Conservation (phyloP, 2,797 vertebrate genomes). For the Cetoscarus ocellatus region DNA sequence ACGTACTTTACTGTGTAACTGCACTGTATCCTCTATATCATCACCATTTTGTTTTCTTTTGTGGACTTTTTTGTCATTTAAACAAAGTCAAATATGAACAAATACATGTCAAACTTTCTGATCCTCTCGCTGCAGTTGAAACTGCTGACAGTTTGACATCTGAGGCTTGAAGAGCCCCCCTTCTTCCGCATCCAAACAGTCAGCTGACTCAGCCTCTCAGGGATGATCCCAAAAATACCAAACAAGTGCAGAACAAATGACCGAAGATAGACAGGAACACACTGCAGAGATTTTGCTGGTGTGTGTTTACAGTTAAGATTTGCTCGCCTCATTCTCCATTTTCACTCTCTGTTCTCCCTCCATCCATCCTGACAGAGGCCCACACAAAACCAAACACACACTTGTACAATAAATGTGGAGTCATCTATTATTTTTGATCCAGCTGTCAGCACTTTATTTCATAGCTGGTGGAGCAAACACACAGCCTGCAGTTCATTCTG, state of each 20-base stretch:
- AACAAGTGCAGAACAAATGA: conserved; percentile 17
- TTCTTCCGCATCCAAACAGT: conserved; percentile 13
- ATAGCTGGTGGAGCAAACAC: conserved; percentile 48
- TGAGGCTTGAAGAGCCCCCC: background rate
- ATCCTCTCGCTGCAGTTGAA: background rate
- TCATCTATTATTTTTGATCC: conserved; percentile 58
- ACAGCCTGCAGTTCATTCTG: background rate
- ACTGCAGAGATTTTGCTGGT: conserved; percentile 1
- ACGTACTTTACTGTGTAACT: background rate
- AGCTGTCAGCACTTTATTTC: conserved; percentile 65
- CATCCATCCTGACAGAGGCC: conserved; percentile 17
- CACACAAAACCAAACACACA: conserved; percentile 1
- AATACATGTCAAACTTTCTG: conserved; percentile 2
- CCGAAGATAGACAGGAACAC: conserved; percentile 15
- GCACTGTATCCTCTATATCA: background rate
- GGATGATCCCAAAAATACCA: conserved; percentile 27
- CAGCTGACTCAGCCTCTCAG: conserved; percentile 5
- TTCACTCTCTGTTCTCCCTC: conserved; percentile 23
- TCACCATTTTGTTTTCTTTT: background rate
- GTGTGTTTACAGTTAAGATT: conserved; percentile 18
- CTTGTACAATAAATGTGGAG: conserved; percentile 10
- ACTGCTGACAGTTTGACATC: conserved; percentile 13
- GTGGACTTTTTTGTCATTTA: background rate
- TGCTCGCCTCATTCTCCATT: conserved; percentile 18
- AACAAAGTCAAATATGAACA: background rate